phyloP scores from a whole-genome alignment of 2,888 invertebrate species.

The Eretmocerus hayati region DNA sequence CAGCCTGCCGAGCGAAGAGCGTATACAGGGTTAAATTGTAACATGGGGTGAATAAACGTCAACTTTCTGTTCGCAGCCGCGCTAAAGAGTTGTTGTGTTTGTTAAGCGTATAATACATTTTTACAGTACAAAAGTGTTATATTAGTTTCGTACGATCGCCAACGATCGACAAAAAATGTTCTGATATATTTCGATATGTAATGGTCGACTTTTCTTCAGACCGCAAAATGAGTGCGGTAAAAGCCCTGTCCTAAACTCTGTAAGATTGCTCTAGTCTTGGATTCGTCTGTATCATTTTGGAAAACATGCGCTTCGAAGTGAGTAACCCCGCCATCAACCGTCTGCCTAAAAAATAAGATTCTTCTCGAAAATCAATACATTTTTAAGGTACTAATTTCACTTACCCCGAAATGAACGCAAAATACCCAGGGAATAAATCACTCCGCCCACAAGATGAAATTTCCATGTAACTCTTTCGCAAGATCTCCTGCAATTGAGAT shows the following conservation, averaged over 20 bases:
- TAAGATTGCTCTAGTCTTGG: slow-evolving; percentile 45
- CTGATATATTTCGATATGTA: too few relatives aligned
- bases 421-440: slow-evolving; percentile 50
- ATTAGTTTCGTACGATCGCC: too few relatives aligned
- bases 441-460: slow-evolving; percentile 59
- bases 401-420: slow-evolving; percentile 60
- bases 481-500: slow-evolving; percentile 43
- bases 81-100: too few relatives aligned
- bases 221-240: slow-evolving; percentile 51
- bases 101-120: too few relatives aligned
- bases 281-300: slow-evolving; percentile 43
- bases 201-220: too few relatives aligned
- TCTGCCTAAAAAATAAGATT: slow-evolving; percentile 42
- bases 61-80: too few relatives aligned
- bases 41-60: too few relatives aligned
- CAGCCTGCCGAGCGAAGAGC: too few relatives aligned
- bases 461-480: slow-evolving; percentile 58
- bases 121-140: too few relatives aligned
- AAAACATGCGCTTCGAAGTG: slow-evolving; percentile 50
- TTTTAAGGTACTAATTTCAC: slow-evolving; percentile 8
- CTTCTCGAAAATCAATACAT: background rate
- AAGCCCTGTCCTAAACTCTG: slow-evolving; percentile 53
- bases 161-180: too few relatives aligned
- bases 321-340: slow-evolving; percentile 47
- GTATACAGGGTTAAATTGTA: too few relatives aligned